Percentiles rank a stretch among this genome's conserved stretches.
These are phyloP conservation scores for Colaptes auratus DNA, from an alignment of 2,113 vertebrate genomes.

Conservation along the genomic window DNA sequence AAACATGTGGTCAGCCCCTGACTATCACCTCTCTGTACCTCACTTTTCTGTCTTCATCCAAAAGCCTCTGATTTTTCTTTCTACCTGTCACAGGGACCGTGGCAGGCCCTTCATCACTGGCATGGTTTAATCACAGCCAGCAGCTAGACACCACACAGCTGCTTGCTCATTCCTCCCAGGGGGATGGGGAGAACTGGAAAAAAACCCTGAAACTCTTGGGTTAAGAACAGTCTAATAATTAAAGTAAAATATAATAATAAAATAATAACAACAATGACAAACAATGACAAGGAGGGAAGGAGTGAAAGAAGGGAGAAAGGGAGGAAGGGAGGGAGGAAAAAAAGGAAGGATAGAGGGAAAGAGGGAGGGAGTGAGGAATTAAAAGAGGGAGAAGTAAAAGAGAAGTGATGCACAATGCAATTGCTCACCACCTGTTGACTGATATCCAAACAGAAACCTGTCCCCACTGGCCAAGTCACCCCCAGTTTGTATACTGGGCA, in stretches of 20 bases:
- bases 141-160: not conserved
- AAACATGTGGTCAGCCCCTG: not conserved
- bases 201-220: not conserved
- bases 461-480: not conserved
- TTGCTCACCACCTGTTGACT: too few species aligned
- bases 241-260: not conserved
- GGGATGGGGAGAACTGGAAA: not conserved
- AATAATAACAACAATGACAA: not conserved
- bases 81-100: not conserved
- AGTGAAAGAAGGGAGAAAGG: too few species aligned
- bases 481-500: not conserved
- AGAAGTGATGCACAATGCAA: not conserved
- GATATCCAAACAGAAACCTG: not conserved
- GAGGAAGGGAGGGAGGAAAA: too few species aligned
- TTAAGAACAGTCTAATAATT: not conserved
- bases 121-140: not conserved
- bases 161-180: not conserved
- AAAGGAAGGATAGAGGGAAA: too few species aligned
- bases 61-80: not conserved
- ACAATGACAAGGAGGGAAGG: too few species aligned
- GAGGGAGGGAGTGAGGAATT: too few species aligned
- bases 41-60: not conserved
- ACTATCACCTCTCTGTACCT: not conserved
- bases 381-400: not conserved
- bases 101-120: not conserved